phyloP scores from a whole-genome alignment of 2,888 invertebrate species.

The Hyles lineata region DNA sequence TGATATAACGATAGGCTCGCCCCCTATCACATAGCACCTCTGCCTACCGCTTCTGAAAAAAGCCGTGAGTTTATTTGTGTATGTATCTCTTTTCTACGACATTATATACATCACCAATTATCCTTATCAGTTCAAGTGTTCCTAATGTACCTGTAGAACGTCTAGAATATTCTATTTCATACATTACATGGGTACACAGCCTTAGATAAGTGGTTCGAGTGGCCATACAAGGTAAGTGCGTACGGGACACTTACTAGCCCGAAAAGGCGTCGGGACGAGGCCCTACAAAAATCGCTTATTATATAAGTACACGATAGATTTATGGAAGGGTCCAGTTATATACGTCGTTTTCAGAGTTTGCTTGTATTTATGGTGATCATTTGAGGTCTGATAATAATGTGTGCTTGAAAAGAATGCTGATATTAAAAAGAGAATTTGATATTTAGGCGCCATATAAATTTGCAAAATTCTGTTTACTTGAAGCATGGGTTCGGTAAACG shows the following conservation, averaged over 20 bases:
- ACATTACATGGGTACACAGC: background rate
- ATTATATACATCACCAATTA: too few species aligned
- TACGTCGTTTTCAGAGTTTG: background rate
- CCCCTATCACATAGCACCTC: too few species aligned
- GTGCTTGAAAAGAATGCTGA: background rate
- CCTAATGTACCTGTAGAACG: background rate
- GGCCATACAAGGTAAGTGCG: slow-evolving; percentile 11
- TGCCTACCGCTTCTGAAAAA: too few species aligned
- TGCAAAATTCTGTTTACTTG: too few species aligned
- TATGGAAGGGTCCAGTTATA: slow-evolving; percentile 15
- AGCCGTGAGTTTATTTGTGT: too few species aligned
- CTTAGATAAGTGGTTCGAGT: slow-evolving; percentile 2
- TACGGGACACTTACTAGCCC: slow-evolving; percentile 27
- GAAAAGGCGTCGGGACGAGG: slow-evolving; percentile 21
- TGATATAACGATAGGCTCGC: too few species aligned
- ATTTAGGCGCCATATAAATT: too few species aligned
- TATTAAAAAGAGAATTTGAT: background rate
- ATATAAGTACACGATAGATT: slow-evolving; percentile 21
- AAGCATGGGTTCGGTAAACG: too few species aligned
- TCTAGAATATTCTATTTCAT: background rate
- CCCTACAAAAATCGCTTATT: slow-evolving; percentile 29
- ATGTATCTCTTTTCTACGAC: too few species aligned
- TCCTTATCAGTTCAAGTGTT: too few species aligned
- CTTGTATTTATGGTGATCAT: background rate
- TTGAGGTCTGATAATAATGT: background rate